These are phyloP conservation scores for Melanerpes aurifrons DNA, from an alignment of 2,113 vertebrate species.

Conservation along the genomic window DNA sequence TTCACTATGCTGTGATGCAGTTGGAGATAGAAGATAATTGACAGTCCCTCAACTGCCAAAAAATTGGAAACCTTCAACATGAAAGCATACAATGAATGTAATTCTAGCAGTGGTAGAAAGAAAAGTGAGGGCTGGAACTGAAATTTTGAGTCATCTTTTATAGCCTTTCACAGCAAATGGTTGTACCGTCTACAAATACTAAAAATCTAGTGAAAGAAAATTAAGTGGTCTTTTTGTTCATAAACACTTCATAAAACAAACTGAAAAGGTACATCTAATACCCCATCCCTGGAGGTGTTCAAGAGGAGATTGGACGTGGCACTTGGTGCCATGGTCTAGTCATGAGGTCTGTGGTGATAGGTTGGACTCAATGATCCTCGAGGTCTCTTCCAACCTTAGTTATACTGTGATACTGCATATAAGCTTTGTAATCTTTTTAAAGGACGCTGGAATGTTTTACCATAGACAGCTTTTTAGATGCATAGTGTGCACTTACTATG, in stretches of 20 bases:
- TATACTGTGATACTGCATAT: not conserved
- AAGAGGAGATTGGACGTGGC: too few species aligned
- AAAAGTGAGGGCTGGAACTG: not conserved
- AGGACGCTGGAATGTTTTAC: not conserved
- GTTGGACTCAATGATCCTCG: too few species aligned
- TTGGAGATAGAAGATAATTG: not conserved
- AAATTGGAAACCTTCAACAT: not conserved
- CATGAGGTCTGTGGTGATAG: too few species aligned
- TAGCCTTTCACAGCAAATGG: not conserved
- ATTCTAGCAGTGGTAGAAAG: not conserved
- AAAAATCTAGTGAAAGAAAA: not conserved
- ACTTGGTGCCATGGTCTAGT: too few species aligned
- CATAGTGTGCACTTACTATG: not conserved
- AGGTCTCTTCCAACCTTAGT: too few species aligned
- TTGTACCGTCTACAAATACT: not conserved
- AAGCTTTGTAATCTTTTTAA: not conserved
- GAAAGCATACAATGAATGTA: not conserved
- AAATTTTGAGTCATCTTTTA: not conserved
- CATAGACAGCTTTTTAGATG: not conserved
- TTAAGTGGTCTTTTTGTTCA: not conserved
- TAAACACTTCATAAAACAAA: not conserved
- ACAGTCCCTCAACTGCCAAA: not conserved
- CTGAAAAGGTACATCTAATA: not conserved
- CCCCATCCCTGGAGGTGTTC: too few species aligned
- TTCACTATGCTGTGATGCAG: not conserved